phyloP scores from a whole-genome alignment of 2,113 vertebrate species.

The Bolborhynchus lineola region DNA sequence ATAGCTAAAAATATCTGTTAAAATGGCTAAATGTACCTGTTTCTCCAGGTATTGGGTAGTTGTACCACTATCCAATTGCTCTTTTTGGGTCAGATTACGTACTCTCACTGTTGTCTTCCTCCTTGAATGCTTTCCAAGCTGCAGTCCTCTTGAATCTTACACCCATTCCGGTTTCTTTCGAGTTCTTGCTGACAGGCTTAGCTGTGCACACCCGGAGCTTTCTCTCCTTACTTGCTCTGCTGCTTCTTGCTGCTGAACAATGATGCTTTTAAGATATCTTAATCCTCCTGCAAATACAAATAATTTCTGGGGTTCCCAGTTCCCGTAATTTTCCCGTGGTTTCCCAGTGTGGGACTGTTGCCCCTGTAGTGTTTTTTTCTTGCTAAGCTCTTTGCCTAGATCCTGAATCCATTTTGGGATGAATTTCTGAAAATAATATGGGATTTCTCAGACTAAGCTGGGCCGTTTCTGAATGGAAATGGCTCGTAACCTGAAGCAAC shows the following conservation, averaged over 20 bases:
- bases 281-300: not conserved
- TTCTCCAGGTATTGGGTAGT: not conserved
- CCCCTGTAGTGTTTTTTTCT: not conserved
- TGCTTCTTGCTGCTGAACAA: not conserved
- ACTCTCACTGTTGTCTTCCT: not conserved
- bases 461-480: not conserved
- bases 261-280: not conserved
- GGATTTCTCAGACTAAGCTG: not conserved
- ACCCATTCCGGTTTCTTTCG: not conserved
- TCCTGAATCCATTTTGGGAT: not conserved
- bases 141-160: not conserved
- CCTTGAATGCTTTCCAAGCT: not conserved
- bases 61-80: not conserved
- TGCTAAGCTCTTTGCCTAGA: not conserved
- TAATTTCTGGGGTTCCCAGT: not conserved
- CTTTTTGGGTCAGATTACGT: not conserved
- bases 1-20: not conserved
- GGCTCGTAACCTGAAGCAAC: not conserved
- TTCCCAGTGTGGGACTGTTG: not conserved
- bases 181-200: not conserved
- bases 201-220: not conserved
- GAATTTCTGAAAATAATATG: not conserved
- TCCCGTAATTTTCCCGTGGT: not conserved
- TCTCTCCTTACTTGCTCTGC: not conserved
- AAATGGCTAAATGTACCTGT: not conserved